Evolutionary conservation across 2,113 vertebrate species (phyloP).

Genomic region (Spilogale gracilis): DNA sequence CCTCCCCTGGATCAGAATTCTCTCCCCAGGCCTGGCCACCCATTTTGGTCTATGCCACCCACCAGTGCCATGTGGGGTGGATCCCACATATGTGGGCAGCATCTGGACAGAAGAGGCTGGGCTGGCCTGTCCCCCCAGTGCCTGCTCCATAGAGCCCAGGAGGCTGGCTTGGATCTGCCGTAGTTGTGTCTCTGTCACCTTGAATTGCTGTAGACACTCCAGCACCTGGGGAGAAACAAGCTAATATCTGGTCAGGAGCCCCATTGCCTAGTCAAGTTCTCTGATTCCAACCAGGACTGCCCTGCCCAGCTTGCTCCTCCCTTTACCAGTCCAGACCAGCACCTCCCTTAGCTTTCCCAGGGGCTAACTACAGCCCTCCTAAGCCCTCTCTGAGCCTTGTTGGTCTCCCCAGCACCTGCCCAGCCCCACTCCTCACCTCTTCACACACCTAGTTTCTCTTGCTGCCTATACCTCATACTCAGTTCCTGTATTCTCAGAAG

Average conservation of each 20-base stretch:
- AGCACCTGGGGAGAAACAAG: conserved; percentile 84
- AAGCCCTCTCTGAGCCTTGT: background rate
- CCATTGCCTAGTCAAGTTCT: too few relatives aligned
- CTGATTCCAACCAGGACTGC: background rate
- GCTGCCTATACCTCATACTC: background rate
- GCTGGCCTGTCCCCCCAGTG: conserved; percentile 84
- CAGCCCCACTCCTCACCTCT: background rate
- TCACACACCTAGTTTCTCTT: background rate
- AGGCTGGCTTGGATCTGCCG: conserved; percentile 86
- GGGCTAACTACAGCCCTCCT: background rate
- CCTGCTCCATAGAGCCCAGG: conserved; percentile 84
- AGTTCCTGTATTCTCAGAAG: background rate
- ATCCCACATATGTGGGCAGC: conserved; percentile 92
- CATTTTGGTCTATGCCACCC: conserved; percentile 5
- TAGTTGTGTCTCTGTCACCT: conserved; percentile 84
- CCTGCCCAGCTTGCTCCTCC: background rate
- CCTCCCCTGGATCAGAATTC: background rate
- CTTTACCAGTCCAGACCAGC: background rate
- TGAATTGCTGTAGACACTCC: conserved; percentile 84
- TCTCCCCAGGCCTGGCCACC: background rate
- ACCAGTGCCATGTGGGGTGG: conserved; percentile 93
- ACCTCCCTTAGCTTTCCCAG: background rate
- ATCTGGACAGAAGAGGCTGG: conserved; percentile 87
- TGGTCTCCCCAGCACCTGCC: background rate
- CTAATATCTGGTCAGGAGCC: background rate